phyloP scores from a whole-genome alignment of 37 sponge, comb jelly and placozoan species.

The Chondrosia reniformis region DNA sequence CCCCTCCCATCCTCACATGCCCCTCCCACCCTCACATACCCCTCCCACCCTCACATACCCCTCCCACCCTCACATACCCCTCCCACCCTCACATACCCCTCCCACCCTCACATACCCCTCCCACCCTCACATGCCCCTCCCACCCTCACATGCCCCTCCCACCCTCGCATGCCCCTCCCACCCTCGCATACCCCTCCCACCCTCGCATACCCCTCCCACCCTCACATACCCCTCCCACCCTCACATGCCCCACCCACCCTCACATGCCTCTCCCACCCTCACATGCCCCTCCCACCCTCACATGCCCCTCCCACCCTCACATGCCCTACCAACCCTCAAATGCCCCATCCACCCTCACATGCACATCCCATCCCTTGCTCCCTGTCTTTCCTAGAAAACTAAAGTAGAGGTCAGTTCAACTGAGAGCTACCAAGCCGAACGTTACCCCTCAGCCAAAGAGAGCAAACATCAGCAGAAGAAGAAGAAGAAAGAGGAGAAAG shows the following conservation, averaged over 20 bases:
- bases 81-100: no score
- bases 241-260: background rate
- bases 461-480: slow-evolving; percentile 56
- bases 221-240: background rate
- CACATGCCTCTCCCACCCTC: background rate
- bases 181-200: background rate
- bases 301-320: background rate
- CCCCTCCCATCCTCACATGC: no score
- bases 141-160: background rate
- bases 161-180: background rate
- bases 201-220: background rate
- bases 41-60: no score
- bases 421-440: no score
- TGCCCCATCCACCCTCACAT: background rate
- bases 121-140: background rate
- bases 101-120: background rate
- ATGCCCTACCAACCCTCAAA: background rate
- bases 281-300: background rate
- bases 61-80: no score
- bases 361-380: background rate
- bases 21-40: no score
- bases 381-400: background rate
- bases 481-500: slow-evolving; percentile 4
- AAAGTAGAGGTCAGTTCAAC: no score
- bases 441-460: no score